These are phyloP conservation scores for Ochropleura plecta DNA, from an alignment of 2,888 invertebrate species.

Conservation along the genomic window DNA sequence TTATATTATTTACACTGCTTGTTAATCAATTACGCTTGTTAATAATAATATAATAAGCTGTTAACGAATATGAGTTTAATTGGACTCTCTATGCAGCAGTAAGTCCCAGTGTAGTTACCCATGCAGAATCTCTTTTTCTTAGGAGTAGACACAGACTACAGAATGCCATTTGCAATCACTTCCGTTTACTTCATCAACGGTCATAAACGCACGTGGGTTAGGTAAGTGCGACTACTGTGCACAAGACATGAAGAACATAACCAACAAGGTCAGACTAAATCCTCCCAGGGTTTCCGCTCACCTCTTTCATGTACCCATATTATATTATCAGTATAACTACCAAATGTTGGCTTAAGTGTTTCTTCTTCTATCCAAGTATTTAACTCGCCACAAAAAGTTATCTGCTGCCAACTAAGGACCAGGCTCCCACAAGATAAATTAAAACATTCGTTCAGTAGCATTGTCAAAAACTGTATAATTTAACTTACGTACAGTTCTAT, in stretches of 20 bases:
- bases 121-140: neutral
- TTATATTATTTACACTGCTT: slow-evolving; percentile 54
- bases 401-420: neutral
- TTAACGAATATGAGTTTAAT: slow-evolving; percentile 1
- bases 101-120: neutral
- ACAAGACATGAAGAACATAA: neutral
- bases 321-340: neutral
- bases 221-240: neutral
- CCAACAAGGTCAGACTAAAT: neutral
- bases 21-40: slow-evolving; percentile 63
- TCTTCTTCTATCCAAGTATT: slow-evolving; percentile 1
- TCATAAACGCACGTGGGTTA: neutral
- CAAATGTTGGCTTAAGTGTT: neutral
- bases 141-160: neutral
- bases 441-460: slow-evolving; percentile 72
- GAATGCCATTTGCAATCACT: neutral
- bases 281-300: neutral
- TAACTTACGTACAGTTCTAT: slow-evolving; percentile 80
- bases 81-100: neutral
- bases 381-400: slow-evolving; percentile 4
- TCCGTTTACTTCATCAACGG: neutral
- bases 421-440: slow-evolving; percentile 40
- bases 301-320: neutral
- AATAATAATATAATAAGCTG: slow-evolving; percentile 11
- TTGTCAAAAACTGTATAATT: slow-evolving; percentile 82